These are phyloP conservation scores for Zosterops borbonicus DNA, from an alignment of 2,113 vertebrate genomes.

Conservation along the genomic window DNA sequence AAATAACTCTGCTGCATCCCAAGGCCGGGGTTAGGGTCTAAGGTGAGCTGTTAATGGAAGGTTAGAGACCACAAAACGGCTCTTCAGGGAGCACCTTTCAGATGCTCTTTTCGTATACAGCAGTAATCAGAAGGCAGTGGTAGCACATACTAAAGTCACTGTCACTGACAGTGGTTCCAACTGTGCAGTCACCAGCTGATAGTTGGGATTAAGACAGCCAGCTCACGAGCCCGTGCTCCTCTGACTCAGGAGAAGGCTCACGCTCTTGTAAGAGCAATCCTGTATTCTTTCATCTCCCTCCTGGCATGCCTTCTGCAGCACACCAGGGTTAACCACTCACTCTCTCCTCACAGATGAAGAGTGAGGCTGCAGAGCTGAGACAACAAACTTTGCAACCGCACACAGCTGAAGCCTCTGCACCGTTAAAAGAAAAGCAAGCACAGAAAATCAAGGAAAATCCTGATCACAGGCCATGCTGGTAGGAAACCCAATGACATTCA, in stretches of 20 bases:
- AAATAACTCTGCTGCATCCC: constrained; percentile 64
- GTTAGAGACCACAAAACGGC: constrained; percentile 60
- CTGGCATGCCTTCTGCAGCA: constrained; percentile 3
- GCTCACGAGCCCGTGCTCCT: background rate
- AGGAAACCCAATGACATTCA: background rate
- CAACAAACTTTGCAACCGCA: background rate
- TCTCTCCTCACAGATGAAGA: background rate
- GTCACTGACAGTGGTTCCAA: constrained; percentile 24
- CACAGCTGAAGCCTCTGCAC: background rate
- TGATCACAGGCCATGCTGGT: background rate
- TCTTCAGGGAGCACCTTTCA: constrained; percentile 69
- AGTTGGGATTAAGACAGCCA: background rate
- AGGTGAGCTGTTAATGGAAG: constrained; percentile 75
- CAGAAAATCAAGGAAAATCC: constrained; percentile 4
- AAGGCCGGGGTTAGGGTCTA: constrained; percentile 62
- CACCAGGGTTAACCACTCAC: background rate
- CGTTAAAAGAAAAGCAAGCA: background rate
- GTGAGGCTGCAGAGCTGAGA: background rate
- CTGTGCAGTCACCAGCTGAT: background rate
- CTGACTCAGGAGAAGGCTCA: background rate
- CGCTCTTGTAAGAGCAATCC: background rate
- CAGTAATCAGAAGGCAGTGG: constrained; percentile 54
- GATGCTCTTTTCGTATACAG: constrained; percentile 63
- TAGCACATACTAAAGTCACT: constrained; percentile 22
- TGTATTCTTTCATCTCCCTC: constrained; percentile 11